Conservation (phyloP, 2,888 invertebrate species). For the Tipula lateralis region DNA sequence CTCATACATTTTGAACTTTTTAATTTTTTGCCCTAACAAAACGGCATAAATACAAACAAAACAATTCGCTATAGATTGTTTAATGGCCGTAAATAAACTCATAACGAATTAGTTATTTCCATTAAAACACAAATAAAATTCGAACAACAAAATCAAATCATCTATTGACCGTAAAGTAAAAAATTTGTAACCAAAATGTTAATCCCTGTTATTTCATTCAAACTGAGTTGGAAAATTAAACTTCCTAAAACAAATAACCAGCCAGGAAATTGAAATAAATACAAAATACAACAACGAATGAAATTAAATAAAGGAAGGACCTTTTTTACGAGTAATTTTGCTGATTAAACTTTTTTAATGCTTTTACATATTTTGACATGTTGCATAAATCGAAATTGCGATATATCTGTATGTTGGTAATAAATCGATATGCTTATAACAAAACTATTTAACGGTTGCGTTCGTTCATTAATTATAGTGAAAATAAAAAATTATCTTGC, state of each 20-base stretch:
- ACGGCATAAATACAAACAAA: no score
- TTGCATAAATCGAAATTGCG: background rate
- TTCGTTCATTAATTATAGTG: background rate
- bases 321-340: slow-evolving; percentile 1
- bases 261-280: slow-evolving; percentile 5
- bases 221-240: slow-evolving; percentile 19
- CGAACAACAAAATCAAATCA: slow-evolving; percentile 1
- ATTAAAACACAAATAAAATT: background rate
- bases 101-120: background rate
- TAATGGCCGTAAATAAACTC: slow-evolving; percentile 6
- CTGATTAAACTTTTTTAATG: slow-evolving; percentile 9
- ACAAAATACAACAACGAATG: background rate
- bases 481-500: background rate
- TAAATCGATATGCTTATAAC: background rate
- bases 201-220: slow-evolving; percentile 24
- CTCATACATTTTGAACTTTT: no score
- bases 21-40: no score
- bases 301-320: background rate
- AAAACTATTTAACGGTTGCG: no score
- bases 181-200: background rate
- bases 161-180: background rate
- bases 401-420: background rate
- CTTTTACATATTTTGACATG: background rate
- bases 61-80: background rate
- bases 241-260: slow-evolving; percentile 24